Base-by-base conservation (phyloP, 2,113 vertebrate genomes). In the Equus quagga region DNA sequence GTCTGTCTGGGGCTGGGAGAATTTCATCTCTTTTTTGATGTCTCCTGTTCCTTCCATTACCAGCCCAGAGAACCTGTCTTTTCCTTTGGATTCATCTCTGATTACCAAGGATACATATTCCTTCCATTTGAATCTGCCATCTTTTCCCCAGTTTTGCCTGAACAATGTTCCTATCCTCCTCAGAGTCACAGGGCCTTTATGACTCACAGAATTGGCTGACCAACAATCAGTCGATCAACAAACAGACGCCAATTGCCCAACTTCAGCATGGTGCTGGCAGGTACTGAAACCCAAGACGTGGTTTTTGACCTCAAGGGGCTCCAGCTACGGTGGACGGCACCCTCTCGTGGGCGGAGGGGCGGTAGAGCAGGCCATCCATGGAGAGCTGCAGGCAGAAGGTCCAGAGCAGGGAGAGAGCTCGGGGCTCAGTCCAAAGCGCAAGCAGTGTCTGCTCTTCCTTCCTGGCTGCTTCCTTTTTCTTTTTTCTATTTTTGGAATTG, bases 1-100 rank as follows among this genome's bases (percentile, higher is more conserved):
- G 0, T 67, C 70, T 21, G 67, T 24, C 54, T 62, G 56, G 24
- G 28, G 58, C 44, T 58, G n/a, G 31, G 23, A 41, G 46, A 70
- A 31, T 44, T 31, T n/a, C 13, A 1, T n/a, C 78, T 49, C 19
- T 70, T n/a, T 7, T 11, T 8, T 44, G 0, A 0, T 10, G 0
- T 18, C 9, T 17, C 11, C 56, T 3, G 2, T 70, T 64, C 78
- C 46, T n/a, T 41, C 24, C 21, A 15, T 10, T 3, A 17, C 6
- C 31, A 21, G 31, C 10, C 28, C 26, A 1, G 0, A 36, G 62
- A 64, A n/a, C 12, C 17, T 10, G 41, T 3, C 15, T 64, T 54
- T 26, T 49, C 49, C 7, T 51, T 31, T 56, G 44, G 41, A 4
- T 18, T 46, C 31, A 18, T 36, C 31, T n/a, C 44, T 12, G 36